Evolutionary conservation across 1,140 invertebrate genomes (phyloP), one percentile per base, ranked within the genome.

Genomic region (Rhynchophorus ferrugineus): DNA sequence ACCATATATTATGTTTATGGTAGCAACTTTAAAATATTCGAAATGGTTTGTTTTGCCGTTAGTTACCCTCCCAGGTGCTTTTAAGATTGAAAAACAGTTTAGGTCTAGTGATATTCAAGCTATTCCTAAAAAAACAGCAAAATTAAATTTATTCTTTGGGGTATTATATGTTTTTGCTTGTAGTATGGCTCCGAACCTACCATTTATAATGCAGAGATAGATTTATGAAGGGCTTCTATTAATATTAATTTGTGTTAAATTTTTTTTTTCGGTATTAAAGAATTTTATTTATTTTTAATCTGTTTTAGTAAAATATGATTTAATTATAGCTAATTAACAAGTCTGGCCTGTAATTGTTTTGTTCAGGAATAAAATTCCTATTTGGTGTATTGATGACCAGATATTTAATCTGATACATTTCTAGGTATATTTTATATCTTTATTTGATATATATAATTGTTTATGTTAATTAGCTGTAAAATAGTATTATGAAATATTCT

Each of bases 71-170:
- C 84, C 87, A 13, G 77, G 81, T 55, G 92, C 92, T 22, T 96
- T 96, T 73, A 77, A 85, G 66, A 84, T 94, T 63, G 93, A 96
- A 67, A 89, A 88, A 69, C 80, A 87, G 64, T 96, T 95, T 69
- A 78, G 92, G 44, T 78, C 78, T 58, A 78, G 82, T 29, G 78
- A 83, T 49, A 84, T 95, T 70, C 79, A 84, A 61, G 76, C 77
- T 70, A 83, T 96, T 48, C 92, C 92, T 1, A 81, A 86, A 62
- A 80, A 87, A 71, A 93, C 92, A 24, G 92, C 92, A 9, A 85
- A 86, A 68, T 73, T 96, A 7, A 96, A 96, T 73, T 82, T 94
- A 56, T 87, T 85, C 72, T 84, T 97, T 69, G 92, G 91, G 33
- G 79, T 94, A 68, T 78, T 94, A 43, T 95, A 92, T 68, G 83